Percentiles rank a stretch among this genome's conserved stretches.
phyloP scores from a whole-genome alignment of 2,113 vertebrate species.

The Eupsittula cactorum region DNA sequence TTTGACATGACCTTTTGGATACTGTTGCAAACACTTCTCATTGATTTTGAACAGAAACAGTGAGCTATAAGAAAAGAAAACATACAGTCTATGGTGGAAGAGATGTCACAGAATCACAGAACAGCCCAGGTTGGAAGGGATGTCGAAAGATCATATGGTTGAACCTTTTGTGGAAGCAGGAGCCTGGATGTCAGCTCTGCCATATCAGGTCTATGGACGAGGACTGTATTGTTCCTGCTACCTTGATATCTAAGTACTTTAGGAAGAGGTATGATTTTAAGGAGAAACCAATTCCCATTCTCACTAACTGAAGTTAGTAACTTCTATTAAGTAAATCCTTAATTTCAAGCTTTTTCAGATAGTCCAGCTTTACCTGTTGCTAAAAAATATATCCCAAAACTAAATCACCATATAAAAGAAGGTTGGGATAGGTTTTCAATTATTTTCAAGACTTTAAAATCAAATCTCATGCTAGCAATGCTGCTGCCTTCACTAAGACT shows the following conservation, averaged over 20 bases:
- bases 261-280: not conserved
- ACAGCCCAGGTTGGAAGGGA: not conserved
- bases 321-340: not conserved
- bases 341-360: not conserved
- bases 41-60: not conserved
- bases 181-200: not conserved
- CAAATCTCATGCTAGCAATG: accelerated
- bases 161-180: not conserved
- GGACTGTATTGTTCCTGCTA: not conserved
- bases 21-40: not conserved
- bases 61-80: not conserved
- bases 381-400: not conserved
- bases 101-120: not conserved
- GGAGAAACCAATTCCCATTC: not conserved
- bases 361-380: not conserved
- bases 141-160: not conserved
- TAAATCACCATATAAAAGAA: not conserved
- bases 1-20: not conserved
- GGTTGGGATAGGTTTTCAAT: not conserved
- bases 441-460: not conserved
- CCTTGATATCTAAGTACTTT: not conserved
- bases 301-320: accelerated
- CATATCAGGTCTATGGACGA: not conserved
- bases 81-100: not conserved
- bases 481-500: not conserved